phyloP scores from a whole-genome alignment of 2,113 vertebrate species.

The Stercorarius parasiticus region DNA sequence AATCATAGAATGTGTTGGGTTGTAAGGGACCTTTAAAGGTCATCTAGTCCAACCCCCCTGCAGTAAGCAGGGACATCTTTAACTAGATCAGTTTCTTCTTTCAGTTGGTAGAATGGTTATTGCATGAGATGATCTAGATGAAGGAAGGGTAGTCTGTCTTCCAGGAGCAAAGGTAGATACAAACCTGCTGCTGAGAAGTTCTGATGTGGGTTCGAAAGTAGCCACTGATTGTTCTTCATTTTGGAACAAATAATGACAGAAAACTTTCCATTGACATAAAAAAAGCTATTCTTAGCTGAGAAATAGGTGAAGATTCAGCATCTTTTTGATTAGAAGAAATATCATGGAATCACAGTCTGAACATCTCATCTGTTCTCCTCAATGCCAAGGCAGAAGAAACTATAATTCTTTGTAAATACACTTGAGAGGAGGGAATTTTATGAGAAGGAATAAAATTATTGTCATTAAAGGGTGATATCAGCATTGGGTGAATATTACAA shows the following conservation, averaged over 20 bases:
- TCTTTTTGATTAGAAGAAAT: not conserved
- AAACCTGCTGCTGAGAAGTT: not conserved
- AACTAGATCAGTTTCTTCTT: no score
- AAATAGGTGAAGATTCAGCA: not conserved
- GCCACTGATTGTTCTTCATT: not conserved
- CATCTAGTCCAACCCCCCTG: no score
- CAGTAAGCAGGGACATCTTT: no score
- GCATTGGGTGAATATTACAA: not conserved
- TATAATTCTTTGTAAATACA: not conserved
- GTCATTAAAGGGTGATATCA: not conserved
- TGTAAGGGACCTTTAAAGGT: no score
- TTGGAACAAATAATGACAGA: not conserved
- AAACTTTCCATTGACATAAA: not conserved
- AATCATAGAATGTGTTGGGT: no score
- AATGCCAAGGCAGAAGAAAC: not conserved
- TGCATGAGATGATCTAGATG: not conserved
- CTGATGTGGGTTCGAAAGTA: not conserved
- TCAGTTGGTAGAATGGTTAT: not conserved
- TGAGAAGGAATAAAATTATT: not conserved
- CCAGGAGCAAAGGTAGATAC: not conserved
- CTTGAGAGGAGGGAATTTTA: not conserved
- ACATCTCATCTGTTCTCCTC: not conserved
- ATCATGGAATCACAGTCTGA: not conserved
- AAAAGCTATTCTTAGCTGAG: not conserved
- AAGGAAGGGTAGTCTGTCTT: not conserved